Evolutionary conservation across 2,113 vertebrate genomes (phyloP), one percentile per base, ranked within the genome.

Genomic region (Nannospalax galili): DNA sequence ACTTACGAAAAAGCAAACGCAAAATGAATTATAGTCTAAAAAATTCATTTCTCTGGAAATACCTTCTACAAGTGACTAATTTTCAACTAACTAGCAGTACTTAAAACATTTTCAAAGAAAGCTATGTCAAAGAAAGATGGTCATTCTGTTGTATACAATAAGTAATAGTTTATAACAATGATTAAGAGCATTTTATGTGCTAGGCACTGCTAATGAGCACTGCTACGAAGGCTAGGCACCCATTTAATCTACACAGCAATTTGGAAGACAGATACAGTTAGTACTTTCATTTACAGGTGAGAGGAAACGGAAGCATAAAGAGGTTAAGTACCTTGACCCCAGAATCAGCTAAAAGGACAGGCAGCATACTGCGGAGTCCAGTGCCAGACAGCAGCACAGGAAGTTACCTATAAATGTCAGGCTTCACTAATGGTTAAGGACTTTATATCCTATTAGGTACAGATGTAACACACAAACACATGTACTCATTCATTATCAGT

Each of bases 1-100:
- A 75, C 65, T 79, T 56, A 64, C 64, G 22, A 81, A 82, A 80
- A 42, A 35, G 9, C 9, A 24, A 86, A 91, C 84, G 40, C 72
- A 94, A 91, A 92, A 82, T 72, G 32, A 78, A 90, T 70, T 90
- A 69, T 20, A 88, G 45, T 45, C 48, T 15, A 86, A 42, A 94
- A 84, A 92, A 75, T 45, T 56, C 14, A 35, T 78, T 84, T 79
- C n/a, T 95, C 93, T 94, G 67, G 70, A 88, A 94, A 90, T 67
- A 19, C 32, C 77, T 40, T 93, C 75, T 88, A 42, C 6, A 84
- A 81, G 40, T 52, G n/a, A 70, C 86, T 93, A 30, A 79, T 84
- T 88, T 73, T 90, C 82, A 72, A 62, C 40, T 73, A 78, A 95
- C 20, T 79, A 94, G 48, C 48, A 72, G 11, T 80, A 78, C 52